Percentiles rank a stretch among this genome's conserved stretches.
Evolutionary conservation across 2,113 vertebrate species (phyloP).

Genomic region (Bubo scandiacus): DNA sequence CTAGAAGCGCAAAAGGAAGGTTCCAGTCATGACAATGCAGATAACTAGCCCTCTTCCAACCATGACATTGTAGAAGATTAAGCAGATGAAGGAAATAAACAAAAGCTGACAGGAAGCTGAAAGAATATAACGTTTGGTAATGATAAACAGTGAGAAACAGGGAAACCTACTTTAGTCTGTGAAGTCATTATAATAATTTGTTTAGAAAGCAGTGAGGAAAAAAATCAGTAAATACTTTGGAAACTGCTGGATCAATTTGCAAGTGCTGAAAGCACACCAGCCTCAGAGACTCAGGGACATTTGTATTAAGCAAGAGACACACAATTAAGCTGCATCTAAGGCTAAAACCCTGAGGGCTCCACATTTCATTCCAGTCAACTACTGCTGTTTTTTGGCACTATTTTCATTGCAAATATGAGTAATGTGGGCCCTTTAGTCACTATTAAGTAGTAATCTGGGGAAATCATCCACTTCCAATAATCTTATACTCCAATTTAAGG

Average conservation of each 20-base stretch:
- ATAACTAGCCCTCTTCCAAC: not conserved
- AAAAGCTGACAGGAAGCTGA: not conserved
- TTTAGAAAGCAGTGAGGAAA: not conserved
- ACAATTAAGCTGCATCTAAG: conserved; percentile 70
- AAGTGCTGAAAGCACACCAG: conserved; percentile 13
- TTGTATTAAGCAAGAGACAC: conserved; percentile 61
- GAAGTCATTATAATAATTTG: not conserved
- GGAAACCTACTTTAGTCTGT: not conserved
- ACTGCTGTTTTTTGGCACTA: conserved; percentile 71
- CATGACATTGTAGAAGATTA: not conserved
- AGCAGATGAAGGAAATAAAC: not conserved
- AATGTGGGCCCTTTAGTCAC: conserved; percentile 73
- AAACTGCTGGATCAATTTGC: conserved; percentile 14
- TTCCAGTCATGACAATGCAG: not conserved
- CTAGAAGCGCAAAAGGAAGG: not conserved
- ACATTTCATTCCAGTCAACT: conserved; percentile 71
- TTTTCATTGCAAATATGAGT: conserved; percentile 77
- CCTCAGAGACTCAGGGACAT: conserved; percentile 44
- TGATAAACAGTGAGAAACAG: not conserved
- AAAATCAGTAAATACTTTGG: conserved; percentile 9
- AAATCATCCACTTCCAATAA: conserved; percentile 80
- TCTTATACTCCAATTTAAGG: conserved; percentile 77
- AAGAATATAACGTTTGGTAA: not conserved
- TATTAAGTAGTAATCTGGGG: conserved; percentile 78
- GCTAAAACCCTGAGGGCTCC: conserved; percentile 65